Conservation (phyloP, 1,140 invertebrate genomes). For the Plutomurus gul region DNA sequence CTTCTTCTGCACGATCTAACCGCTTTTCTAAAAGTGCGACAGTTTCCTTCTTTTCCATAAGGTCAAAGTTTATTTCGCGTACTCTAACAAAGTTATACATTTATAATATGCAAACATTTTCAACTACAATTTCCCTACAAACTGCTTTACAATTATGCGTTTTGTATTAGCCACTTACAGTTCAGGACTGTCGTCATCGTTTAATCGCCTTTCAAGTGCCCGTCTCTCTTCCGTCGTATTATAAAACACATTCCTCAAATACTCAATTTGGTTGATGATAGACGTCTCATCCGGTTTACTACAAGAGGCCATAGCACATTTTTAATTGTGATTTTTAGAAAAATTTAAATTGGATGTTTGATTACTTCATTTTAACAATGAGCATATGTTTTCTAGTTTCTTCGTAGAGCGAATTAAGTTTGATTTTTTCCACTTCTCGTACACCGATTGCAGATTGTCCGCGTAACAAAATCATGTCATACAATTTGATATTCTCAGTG, state of each 20-base stretch:
- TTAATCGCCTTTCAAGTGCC: slow-evolving; percentile 40
- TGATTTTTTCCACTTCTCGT: slow-evolving; percentile 47
- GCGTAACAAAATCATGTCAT: slow-evolving; percentile 42
- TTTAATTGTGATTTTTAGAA: too few relatives aligned
- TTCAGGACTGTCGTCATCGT: slow-evolving; percentile 34
- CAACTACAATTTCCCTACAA: too few relatives aligned
- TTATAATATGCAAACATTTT: background rate
- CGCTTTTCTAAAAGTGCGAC: slow-evolving; percentile 32
- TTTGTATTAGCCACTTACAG: background rate
- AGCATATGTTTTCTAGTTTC: slow-evolving; percentile 44
- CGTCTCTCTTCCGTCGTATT: slow-evolving; percentile 35
- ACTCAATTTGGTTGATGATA: slow-evolving; percentile 41
- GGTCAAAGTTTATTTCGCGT: slow-evolving; percentile 42
- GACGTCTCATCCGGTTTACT: slow-evolving; percentile 46
- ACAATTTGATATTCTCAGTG: slow-evolving; percentile 43
- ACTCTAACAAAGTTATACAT: slow-evolving; percentile 24
- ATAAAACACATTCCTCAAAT: slow-evolving; percentile 41
- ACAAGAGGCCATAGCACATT: background rate
- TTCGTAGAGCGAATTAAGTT: slow-evolving; percentile 31
- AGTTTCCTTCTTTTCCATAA: slow-evolving; percentile 43
- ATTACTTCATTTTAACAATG: slow-evolving; percentile 47
- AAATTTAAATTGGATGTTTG: too few relatives aligned
- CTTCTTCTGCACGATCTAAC: slow-evolving; percentile 34
- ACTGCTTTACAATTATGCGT: too few relatives aligned
- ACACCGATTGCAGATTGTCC: slow-evolving; percentile 33